Base-by-base conservation (phyloP, 2,888 invertebrate species). In the Platycheirus rosarum region DNA sequence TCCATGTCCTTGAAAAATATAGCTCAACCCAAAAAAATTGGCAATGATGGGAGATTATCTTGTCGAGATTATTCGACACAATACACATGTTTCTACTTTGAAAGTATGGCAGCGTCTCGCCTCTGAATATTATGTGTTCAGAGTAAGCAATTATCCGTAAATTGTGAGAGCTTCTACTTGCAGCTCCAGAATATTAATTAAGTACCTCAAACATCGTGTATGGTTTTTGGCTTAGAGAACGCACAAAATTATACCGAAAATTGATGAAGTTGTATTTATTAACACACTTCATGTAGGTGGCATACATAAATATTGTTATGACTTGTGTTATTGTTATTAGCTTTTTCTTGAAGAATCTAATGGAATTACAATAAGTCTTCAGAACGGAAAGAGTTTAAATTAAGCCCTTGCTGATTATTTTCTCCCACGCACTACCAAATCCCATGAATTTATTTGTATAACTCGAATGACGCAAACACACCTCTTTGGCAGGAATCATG, bases 1-100 rank as follows among this genome's bases (percentile, higher is more conserved):
- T n/a, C n/a, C 13, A 9, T 9, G 40, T 57, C 57, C 57, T 57
- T 57, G 57, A 57, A 40, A 18, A 23, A 57, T 57, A 20, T 37
- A 40, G 55, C 23, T 40, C 37, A 55, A 14, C 26, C 7, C 1
- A 42, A 23, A 23, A 48, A 23, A 40, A 57, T 57, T 40, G 40
- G 40, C 57, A 57, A 11, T 40, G 23, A 11, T 26, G 13, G 14
- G 1, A 57, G 57, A 57, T 40, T 57, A 40, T 57, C 57, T 23
- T n/a, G 40, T 14, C 8, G 26, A 57, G 57, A 57, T 57, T 40
- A 57, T 20, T 57, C 35, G 20, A n/a, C 57, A 40, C 11, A 55
- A 2, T 11, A 20, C 40, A 57, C 57, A 23, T 57, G 57, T 14
- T 5, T 26, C 0, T 11, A 26, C 26, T 57, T 0, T 40, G 11